Percentiles rank a stretch among this genome's conserved stretches.
phyloP scores from a whole-genome alignment of 1,140 invertebrate genomes.

The Drosophila ohnishii region DNA sequence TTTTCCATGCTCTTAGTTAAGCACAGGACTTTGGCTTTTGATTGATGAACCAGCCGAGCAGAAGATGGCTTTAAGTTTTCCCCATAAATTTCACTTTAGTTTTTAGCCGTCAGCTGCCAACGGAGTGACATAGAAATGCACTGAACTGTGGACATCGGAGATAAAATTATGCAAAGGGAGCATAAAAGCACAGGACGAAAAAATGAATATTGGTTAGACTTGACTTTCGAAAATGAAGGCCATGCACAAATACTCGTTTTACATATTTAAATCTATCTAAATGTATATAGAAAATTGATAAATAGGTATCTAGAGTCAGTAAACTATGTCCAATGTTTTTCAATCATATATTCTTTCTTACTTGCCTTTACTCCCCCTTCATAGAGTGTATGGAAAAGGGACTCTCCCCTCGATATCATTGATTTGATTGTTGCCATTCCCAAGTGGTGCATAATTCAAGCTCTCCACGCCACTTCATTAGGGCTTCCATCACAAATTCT shows the following conservation, averaged over 20 bases:
- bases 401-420: slow-evolving; percentile 23
- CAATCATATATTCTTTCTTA: too few species aligned
- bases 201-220: background rate
- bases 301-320: too few species aligned
- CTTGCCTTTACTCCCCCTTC: background rate
- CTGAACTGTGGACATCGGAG: slow-evolving; percentile 44
- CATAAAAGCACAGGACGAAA: background rate
- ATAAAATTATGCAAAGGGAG: slow-evolving; percentile 47
- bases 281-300: too few species aligned
- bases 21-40: slow-evolving; percentile 44
- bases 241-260: background rate
- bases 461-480: slow-evolving; percentile 50
- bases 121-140: slow-evolving; percentile 45
- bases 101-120: slow-evolving; percentile 30
- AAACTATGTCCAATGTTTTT: too few species aligned
- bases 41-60: slow-evolving; percentile 54
- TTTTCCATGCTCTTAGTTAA: slow-evolving; percentile 15
- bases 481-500: slow-evolving; percentile 2
- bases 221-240: background rate
- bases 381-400: background rate
- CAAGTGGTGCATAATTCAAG: slow-evolving; percentile 41
- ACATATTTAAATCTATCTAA: too few species aligned
- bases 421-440: slow-evolving; percentile 39
- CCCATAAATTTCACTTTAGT: slow-evolving; percentile 46
- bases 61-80: slow-evolving; percentile 39